phyloP scores from a whole-genome alignment of 2,113 vertebrate genomes.

The Hippocampus abdominalis region DNA sequence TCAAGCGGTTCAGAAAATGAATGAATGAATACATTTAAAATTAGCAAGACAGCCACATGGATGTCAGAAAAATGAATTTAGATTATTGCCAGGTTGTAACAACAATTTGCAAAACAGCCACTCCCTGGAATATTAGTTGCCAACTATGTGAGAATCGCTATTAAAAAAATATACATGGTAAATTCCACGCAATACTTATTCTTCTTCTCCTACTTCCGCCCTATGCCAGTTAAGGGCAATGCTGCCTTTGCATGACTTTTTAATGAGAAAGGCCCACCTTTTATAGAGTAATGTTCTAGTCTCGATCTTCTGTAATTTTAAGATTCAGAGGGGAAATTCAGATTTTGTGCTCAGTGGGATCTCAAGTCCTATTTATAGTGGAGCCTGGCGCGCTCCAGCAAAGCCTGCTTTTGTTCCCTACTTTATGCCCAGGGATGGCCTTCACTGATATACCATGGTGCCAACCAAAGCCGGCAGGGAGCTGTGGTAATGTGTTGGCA shows the following conservation, averaged over 20 bases:
- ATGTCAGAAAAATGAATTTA: neutral
- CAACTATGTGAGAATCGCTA: neutral
- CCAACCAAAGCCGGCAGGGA: slow-evolving; percentile 54
- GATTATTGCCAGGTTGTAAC: neutral
- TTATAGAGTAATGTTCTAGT: slow-evolving; percentile 6
- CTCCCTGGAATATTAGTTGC: too few relatives aligned
- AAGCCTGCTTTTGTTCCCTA: slow-evolving; percentile 25
- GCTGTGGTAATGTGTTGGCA: slow-evolving; percentile 50
- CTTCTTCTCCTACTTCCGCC: neutral
- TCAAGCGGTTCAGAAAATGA: too few relatives aligned
- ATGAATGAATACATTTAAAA: neutral
- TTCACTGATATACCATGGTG: slow-evolving; percentile 48
- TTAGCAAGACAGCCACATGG: neutral
- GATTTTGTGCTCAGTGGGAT: slow-evolving; percentile 22
- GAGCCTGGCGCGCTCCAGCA: slow-evolving; percentile 32
- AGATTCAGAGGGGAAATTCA: slow-evolving; percentile 40
- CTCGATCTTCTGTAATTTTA: neutral
- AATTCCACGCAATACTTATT: neutral
- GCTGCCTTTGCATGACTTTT: neutral
- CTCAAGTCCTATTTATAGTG: slow-evolving; percentile 46
- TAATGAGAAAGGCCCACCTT: neutral
- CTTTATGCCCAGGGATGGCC: slow-evolving; percentile 50
- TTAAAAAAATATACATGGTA: neutral
- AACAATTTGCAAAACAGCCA: too few relatives aligned
- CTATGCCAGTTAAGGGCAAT: neutral